These are phyloP conservation scores for Phenganax stokvisi DNA, from an alignment of 92 coral and sea anemone species.

Conservation along the genomic window DNA sequence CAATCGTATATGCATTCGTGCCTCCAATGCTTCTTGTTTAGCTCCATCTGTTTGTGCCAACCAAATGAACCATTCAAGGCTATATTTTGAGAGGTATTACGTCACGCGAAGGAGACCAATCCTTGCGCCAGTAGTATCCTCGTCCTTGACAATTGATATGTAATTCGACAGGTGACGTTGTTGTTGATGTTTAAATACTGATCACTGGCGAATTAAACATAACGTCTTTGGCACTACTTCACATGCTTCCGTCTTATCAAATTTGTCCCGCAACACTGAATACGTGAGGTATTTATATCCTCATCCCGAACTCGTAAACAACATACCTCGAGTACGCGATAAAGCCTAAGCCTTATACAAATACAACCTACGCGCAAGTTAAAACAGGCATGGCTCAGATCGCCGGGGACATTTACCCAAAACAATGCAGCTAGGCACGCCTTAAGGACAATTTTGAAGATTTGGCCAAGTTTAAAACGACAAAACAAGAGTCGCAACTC, in stretches of 20 bases:
- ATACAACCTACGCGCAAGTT: not conserved
- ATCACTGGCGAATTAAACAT: slow-evolving; percentile 9
- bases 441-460: not conserved
- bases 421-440: not conserved
- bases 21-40: not conserved
- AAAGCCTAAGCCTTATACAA: slow-evolving; percentile 12
- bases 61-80: not conserved
- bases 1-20: slow-evolving; percentile 1
- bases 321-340: slow-evolving; percentile 16
- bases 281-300: slow-evolving; percentile 17
- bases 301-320: slow-evolving; percentile 12
- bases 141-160: slow-evolving; percentile 10
- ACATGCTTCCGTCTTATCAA: not conserved
- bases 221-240: slow-evolving; percentile 2
- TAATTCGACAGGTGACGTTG: slow-evolving; percentile 31
- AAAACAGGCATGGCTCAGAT: not conserved
- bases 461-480: not conserved
- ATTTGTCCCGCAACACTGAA: slow-evolving; percentile 4
- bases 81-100: not conserved
- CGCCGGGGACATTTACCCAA: not conserved
- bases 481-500: not conserved
- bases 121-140: not conserved
- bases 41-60: not conserved
- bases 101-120: slow-evolving; percentile 28
- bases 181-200: slow-evolving; percentile 33